phyloP scores from a whole-genome alignment of 2,113 vertebrate genomes.

The Semnornis frantzii region DNA sequence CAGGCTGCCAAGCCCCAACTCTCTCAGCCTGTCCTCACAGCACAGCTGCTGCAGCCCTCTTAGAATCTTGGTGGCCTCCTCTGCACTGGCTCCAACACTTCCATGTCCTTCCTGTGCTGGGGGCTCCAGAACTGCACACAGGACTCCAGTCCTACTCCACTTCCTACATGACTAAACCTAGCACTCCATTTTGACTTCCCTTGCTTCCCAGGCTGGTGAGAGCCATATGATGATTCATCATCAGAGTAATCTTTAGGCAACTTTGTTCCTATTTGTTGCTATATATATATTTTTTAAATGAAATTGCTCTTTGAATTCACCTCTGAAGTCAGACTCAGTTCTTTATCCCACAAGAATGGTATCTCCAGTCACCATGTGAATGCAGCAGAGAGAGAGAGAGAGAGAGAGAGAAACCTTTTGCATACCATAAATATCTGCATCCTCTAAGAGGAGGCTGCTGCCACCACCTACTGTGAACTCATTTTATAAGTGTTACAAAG shows the following conservation, averaged over 20 bases:
- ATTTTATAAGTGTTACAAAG: conserved; percentile 32
- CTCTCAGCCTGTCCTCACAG: no score
- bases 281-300: conserved; percentile 17
- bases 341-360: conserved; percentile 11
- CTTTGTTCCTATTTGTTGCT: conserved; percentile 60
- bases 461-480: conserved; percentile 35
- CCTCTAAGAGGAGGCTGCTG: conserved; percentile 22
- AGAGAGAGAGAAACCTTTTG: conserved; percentile 26
- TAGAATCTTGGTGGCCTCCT: no score
- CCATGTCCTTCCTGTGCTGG: no score
- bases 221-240: conserved; percentile 61
- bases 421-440: conserved; percentile 47
- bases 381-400: conserved; percentile 23
- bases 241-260: conserved; percentile 52
- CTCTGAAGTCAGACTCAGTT: conserved; percentile 29
- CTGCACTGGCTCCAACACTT: no score
- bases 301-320: conserved; percentile 57
- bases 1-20: no score
- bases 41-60: no score
- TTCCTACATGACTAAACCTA: conserved; percentile 23
- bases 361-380: conserved; percentile 32
- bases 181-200: conserved; percentile 46
- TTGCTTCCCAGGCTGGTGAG: conserved; percentile 41
- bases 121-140: no score
- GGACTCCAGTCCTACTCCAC: not conserved